These are phyloP conservation scores for Plusia festucae DNA, from an alignment of 2,888 invertebrate species.

Conservation along the genomic window DNA sequence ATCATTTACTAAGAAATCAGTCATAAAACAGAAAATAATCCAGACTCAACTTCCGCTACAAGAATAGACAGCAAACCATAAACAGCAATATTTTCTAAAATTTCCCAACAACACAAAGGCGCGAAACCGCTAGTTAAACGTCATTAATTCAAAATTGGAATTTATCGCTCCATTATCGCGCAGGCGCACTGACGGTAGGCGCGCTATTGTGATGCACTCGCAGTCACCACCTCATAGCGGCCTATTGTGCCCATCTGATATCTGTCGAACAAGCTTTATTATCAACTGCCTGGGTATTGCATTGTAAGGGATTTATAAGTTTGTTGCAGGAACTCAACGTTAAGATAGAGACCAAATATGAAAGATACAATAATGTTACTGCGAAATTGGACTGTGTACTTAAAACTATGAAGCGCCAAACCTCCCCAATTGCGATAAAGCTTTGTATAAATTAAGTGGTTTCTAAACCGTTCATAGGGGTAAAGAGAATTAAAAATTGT, in stretches of 20 bases:
- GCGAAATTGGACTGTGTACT: neutral
- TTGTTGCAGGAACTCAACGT: slow-evolving; percentile 5
- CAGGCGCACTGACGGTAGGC: slow-evolving; percentile 52
- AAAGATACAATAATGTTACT: neutral
- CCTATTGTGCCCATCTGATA: slow-evolving; percentile 71
- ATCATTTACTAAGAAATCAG: neutral
- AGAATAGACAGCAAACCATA: slow-evolving; percentile 20
- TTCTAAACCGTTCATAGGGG: too few species aligned
- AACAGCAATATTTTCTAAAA: slow-evolving; percentile 37
- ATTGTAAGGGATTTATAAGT: slow-evolving; percentile 23
- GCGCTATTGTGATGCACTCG: slow-evolving; percentile 71
- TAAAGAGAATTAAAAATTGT: too few species aligned
- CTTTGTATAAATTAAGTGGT: too few species aligned
- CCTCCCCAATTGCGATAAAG: too few species aligned
- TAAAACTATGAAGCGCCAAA: too few species aligned
- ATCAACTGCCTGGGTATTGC: slow-evolving; percentile 23
- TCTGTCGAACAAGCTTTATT: slow-evolving; percentile 56
- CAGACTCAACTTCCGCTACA: neutral
- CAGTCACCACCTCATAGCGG: slow-evolving; percentile 66
- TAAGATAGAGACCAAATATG: slow-evolving; percentile 5
- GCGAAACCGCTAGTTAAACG: slow-evolving; percentile 58
- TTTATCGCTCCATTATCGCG: slow-evolving; percentile 77
- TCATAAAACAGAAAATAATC: neutral
- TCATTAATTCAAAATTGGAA: slow-evolving; percentile 74
- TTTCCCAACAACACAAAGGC: slow-evolving; percentile 47